These are phyloP conservation scores for Standfussiana lucernea DNA, from an alignment of 2,888 invertebrate species.

Conservation along the genomic window DNA sequence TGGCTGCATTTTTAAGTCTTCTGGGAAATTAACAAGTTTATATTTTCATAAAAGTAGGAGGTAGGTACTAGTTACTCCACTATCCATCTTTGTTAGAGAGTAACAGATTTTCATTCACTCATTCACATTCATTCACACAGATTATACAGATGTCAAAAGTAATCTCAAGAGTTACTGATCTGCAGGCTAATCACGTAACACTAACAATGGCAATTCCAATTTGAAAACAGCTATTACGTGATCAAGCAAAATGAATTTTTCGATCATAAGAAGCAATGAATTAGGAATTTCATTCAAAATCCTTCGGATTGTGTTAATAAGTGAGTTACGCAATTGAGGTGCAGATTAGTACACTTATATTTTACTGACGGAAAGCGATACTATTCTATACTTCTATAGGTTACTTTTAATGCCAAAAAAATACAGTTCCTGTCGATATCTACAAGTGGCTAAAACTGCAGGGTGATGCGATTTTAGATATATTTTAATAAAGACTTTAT, in stretches of 20 bases:
- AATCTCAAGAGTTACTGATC: not conserved
- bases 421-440: too few relatives aligned
- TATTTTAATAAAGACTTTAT: too few relatives aligned
- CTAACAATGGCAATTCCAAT: not conserved
- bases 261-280: not conserved
- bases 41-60: conserved; percentile 24
- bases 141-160: not conserved
- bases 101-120: too few relatives aligned
- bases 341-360: too few relatives aligned
- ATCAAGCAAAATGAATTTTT: not conserved
- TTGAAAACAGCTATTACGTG: not conserved
- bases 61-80: conserved; percentile 7
- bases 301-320: too few relatives aligned
- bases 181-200: not conserved
- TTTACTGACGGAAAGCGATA: not conserved
- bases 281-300: too few relatives aligned
- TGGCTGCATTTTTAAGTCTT: conserved; percentile 30
- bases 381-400: too few relatives aligned
- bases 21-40: conserved; percentile 42
- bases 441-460: too few relatives aligned
- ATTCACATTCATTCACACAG: too few relatives aligned
- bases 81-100: conserved; percentile 8
- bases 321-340: too few relatives aligned
- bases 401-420: too few relatives aligned
- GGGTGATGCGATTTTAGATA: too few relatives aligned